Base-by-base conservation (phyloP, 37 sponge, comb jelly and placozoan species). In the Petrosia ficiformis region DNA sequence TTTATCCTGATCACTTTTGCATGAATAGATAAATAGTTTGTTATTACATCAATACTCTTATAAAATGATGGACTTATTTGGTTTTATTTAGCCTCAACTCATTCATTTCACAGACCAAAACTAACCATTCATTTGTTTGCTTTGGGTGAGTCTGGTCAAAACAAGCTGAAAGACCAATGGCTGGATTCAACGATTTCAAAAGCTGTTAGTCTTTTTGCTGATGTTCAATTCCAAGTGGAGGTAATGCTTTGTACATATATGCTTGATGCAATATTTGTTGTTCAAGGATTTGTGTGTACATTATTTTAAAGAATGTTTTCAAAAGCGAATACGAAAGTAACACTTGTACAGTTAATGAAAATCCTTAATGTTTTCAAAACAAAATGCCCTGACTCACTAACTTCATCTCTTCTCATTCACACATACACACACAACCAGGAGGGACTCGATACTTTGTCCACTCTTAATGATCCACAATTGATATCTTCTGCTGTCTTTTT, bases 121-220 rank as follows among this genome's bases (percentile, higher is more conserved):
- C 72, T 80, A 41, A 75, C 71, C 6, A 41, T 86, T 30, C 76
- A 80, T n/a, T n/a, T n/a, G n/a, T 80, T 80, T 59, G 87, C 81
- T 28, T 80, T 81, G 33, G 60, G 61, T 33, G 77, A 76, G 44
- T 75, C 48, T 71, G 87, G 87, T 41, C 80, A 86, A 76, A 75
- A 42, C 6, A 71, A 81, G 2, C 70, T 86, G 32, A 68, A 73
- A 66, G 44, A 44, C 0, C 70, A 87, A 66, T 87, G 87, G 87
- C 63, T 65, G 35, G 78, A 72, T 3, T 71, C 73, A 19, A 65
- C 87, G 57, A 59, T 77, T 30, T 65, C 71, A 21, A 42, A 40
- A 14, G 82, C 58, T 2, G 57, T 87, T 31, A 70, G 71, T 0
- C 72, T 76, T 70, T 43, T 87, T 35, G 87, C 82, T 0, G 87